These are phyloP conservation scores for Colostygia pectinataria DNA, from an alignment of 2,888 invertebrate genomes.

Conservation along the genomic window DNA sequence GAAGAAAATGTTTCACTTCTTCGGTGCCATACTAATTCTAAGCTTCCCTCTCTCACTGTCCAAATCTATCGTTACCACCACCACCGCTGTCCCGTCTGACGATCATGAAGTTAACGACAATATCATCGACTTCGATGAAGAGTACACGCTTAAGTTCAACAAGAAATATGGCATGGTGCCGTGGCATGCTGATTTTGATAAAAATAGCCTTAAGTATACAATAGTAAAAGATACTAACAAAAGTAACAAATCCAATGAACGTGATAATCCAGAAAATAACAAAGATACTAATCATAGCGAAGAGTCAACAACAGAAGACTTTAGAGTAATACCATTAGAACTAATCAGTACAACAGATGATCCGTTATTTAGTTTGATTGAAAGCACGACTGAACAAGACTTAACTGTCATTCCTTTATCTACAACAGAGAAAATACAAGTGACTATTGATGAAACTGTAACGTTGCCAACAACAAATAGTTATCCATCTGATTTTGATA, in stretches of 20 bases:
- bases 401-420: constrained; percentile 69
- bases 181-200: constrained; percentile 58
- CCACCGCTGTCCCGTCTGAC: constrained; percentile 34
- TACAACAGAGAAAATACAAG: constrained; percentile 52
- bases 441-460: constrained; percentile 58
- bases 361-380: constrained; percentile 51
- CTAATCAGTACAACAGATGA: constrained; percentile 69
- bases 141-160: constrained; percentile 62
- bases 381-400: constrained; percentile 65
- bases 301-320: constrained; percentile 55
- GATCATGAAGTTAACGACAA: constrained; percentile 61
- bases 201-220: constrained; percentile 66
- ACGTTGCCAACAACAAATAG: constrained; percentile 58
- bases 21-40: constrained; percentile 60
- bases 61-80: constrained; percentile 52
- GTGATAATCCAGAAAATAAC: constrained; percentile 29
- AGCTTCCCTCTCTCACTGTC: constrained; percentile 40
- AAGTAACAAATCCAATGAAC: constrained; percentile 17
- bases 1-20: constrained; percentile 59
- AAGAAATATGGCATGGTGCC: constrained; percentile 60
- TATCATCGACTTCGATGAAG: constrained; percentile 73
- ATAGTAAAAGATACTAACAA: constrained; percentile 49
- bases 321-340: constrained; percentile 71
- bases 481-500: constrained; percentile 31
- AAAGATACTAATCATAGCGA: constrained; percentile 29